Percentiles rank a stretch among this genome's conserved stretches.
Conservation (phyloP, 2,797 vertebrate species). For the Argentina silus region DNA sequence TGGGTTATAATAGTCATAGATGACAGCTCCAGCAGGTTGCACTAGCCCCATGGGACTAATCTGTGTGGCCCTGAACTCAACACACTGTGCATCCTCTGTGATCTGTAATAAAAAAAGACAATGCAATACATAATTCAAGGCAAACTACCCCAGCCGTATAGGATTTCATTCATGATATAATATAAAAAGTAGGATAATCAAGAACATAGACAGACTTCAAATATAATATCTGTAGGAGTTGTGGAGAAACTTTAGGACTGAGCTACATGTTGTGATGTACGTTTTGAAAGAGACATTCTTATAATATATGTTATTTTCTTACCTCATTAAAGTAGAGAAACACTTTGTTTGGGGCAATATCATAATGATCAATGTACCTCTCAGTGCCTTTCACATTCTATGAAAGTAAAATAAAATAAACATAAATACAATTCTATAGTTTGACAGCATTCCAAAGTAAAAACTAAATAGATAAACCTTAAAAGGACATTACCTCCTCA, state of each 20-base stretch:
- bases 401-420: conserved; percentile 1
- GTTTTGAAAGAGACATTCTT: too few relatives aligned
- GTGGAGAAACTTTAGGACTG: too few relatives aligned
- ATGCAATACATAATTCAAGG: background rate
- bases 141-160: background rate
- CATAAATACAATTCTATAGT: background rate
- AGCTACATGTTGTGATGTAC: too few relatives aligned
- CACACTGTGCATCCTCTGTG: conserved; percentile 43
- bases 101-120: conserved; percentile 31
- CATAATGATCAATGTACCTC: conserved; percentile 72
- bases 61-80: conserved; percentile 71
- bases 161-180: background rate
- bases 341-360: conserved; percentile 70
- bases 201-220: too few relatives aligned
- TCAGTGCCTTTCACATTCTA: conserved; percentile 69
- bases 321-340: conserved; percentile 75
- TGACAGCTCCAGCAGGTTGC: conserved; percentile 72
- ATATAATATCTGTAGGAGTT: too few relatives aligned
- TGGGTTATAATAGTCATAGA: conserved; percentile 78
- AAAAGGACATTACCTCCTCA: conserved; percentile 56
- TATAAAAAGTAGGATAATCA: too few relatives aligned
- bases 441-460: background rate
- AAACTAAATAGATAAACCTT: background rate
- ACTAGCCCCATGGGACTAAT: conserved; percentile 72
- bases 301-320: conserved; percentile 32